Evolutionary conservation across 2,888 invertebrate species (phyloP), one percentile per base, ranked within the genome.

Genomic region (Sipha maydis): DNA sequence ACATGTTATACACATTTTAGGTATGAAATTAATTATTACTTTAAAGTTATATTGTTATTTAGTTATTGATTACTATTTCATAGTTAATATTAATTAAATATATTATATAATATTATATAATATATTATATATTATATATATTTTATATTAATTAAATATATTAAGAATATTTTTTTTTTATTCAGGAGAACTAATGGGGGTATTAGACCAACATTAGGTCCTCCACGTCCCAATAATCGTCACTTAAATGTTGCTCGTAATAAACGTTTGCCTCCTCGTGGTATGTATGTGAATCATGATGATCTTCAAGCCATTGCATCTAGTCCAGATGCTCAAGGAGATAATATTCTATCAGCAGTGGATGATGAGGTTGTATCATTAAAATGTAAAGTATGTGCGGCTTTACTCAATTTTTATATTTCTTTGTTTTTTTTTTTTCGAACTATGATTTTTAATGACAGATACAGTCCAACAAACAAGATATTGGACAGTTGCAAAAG

Each of bases 271-370:
- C 96, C 98, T 91, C 98, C 98, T 90, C 96, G 96, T 91, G 98
- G 98, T 93, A 98, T 99, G 96, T 97, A 97, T 94, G 96, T 99
- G 93, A 98, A 97, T 94, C 97, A 98, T 93, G 98, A 98, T 93
- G 98, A 98, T 94, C 94, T 99, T 92, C 96, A 97, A 91, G 95
- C 96, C 91, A 95, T 99, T 94, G 98, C 98, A 90, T 95, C 95
- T 90, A 95, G 95, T 91, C 95, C 95, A 89, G 93, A 94, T 92
- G 94, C 94, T 91, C 95, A 95, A 92, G 95, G 96, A 91, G 96
- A 97, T 91, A 95, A 95, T 92, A 95, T 98, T 93, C 95, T 99
- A 91, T 96, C 96, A 93, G 95, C 96, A 91, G 96, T 98, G 94
- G 98, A 98, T 93, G 95, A 97, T 92, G 98, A 98, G 94, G 95